A percentile compares a stretch with the other conserved stretches of the same genome.
These are phyloP conservation scores for Apocheima hispidaria DNA, from an alignment of 2,888 invertebrate genomes.

Conservation along the genomic window DNA sequence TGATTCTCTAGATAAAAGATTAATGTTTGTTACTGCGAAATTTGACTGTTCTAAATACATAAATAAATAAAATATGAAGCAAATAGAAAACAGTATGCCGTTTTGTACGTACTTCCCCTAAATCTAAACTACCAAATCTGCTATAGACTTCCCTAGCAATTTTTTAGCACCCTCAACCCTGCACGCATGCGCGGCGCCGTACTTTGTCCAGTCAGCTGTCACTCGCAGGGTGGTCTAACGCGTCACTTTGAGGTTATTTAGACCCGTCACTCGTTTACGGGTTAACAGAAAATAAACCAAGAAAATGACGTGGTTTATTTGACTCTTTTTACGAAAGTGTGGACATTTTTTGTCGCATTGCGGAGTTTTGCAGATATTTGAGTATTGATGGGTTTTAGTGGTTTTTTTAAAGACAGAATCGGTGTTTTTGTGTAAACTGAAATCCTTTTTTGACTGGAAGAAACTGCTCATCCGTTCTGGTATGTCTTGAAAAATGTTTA, in stretches of 20 bases:
- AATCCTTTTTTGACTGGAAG: neutral
- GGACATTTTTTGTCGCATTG: conserved; percentile 23
- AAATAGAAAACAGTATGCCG: too few species aligned
- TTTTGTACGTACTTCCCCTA: too few species aligned
- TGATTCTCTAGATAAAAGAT: too few species aligned
- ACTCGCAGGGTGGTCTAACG: conserved; percentile 37
- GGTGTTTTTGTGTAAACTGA: neutral
- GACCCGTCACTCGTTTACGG: conserved; percentile 26
- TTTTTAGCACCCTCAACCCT: conserved; percentile 46
- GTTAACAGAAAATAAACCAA: conserved; percentile 29
- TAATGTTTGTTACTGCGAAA: too few species aligned
- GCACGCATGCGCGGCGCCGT: conserved; percentile 61
- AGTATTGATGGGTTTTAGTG: neutral
- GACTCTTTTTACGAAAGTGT: neutral
- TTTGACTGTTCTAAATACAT: too few species aligned
- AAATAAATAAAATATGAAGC: too few species aligned
- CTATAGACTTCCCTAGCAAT: conserved; percentile 14
- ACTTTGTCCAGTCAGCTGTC: conserved; percentile 70
- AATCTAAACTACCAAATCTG: conserved; percentile 2
- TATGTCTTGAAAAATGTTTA: conserved; percentile 11
- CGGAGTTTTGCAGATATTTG: conserved; percentile 1
- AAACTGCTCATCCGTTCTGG: neutral
- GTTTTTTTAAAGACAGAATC: neutral
- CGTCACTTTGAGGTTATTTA: conserved; percentile 30
- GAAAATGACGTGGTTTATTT: conserved; percentile 11